phyloP scores from a whole-genome alignment of 2,797 vertebrate genomes.

The Meda fulgida region DNA sequence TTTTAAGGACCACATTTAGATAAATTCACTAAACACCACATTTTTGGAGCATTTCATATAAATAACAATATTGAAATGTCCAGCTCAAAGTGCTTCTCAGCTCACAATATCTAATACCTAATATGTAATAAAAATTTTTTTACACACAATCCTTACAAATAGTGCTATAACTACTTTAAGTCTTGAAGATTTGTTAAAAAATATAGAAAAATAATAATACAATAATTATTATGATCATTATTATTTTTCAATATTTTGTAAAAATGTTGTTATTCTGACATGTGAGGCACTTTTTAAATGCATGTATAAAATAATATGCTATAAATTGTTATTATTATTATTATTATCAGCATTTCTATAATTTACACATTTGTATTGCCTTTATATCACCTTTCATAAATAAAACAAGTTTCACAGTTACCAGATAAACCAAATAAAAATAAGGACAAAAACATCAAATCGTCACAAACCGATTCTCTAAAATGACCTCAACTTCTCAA shows the following conservation, averaged over 20 bases:
- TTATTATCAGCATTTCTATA: too few species aligned
- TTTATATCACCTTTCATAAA: background rate
- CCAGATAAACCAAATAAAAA: background rate
- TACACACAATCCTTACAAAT: background rate
- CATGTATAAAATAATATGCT: background rate
- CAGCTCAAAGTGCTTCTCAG: background rate
- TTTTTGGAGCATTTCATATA: background rate
- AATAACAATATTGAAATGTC: background rate
- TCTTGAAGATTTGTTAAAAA: background rate
- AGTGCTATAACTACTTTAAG: background rate
- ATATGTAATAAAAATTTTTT: too few species aligned
- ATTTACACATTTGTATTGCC: background rate
- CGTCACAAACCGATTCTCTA: background rate
- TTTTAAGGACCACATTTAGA: background rate
- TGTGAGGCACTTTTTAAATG: background rate
- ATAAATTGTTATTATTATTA: background rate
- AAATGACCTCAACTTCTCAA: background rate
- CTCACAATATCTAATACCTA: too few species aligned
- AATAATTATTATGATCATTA: background rate
- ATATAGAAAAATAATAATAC: background rate
- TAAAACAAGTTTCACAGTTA: background rate
- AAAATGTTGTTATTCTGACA: background rate
- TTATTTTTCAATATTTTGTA: background rate
- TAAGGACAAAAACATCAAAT: background rate
- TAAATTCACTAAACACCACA: background rate